Conservation (phyloP, 2,113 vertebrate species). For the Psammodynastes pulverulentus region DNA sequence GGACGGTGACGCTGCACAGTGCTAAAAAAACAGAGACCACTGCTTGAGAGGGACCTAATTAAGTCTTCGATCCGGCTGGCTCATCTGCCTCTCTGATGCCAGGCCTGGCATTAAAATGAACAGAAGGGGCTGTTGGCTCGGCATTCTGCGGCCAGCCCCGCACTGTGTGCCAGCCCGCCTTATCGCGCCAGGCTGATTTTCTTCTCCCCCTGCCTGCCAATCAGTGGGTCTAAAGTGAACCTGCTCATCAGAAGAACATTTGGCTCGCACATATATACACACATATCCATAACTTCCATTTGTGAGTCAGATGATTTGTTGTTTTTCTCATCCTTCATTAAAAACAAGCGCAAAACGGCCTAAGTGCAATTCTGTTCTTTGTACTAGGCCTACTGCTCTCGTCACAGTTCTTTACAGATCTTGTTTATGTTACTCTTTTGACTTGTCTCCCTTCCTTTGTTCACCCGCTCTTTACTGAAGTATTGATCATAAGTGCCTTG, state of each 20-base stretch:
- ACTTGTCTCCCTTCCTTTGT: neutral
- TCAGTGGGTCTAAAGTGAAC: conserved; percentile 53
- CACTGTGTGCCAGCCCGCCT: conserved; percentile 2
- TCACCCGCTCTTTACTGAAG: neutral
- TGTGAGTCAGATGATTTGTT: neutral
- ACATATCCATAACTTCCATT: neutral
- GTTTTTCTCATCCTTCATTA: neutral
- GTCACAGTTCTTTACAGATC: neutral
- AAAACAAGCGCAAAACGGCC: neutral
- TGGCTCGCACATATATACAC: neutral
- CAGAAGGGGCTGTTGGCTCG: conserved; percentile 32
- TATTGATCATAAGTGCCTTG: neutral
- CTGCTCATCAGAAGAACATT: conserved; percentile 40
- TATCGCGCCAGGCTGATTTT: conserved; percentile 41
- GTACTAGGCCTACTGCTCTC: neutral
- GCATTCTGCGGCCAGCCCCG: conserved; percentile 1
- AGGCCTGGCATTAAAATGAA: conserved; percentile 31
- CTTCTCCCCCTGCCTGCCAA: conserved; percentile 49
- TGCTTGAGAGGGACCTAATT: conserved; percentile 34
- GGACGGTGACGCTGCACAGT: conserved; percentile 40
- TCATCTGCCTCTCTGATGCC: conserved; percentile 18
- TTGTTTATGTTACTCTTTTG: neutral
- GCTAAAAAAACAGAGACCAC: conserved; percentile 29
- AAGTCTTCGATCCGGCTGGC: conserved; percentile 19
- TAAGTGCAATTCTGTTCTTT: neutral